Percentiles rank a stretch among this genome's conserved stretches.
phyloP scores from a whole-genome alignment of 2,888 invertebrate species.

The Masnerella sp. region DNA sequence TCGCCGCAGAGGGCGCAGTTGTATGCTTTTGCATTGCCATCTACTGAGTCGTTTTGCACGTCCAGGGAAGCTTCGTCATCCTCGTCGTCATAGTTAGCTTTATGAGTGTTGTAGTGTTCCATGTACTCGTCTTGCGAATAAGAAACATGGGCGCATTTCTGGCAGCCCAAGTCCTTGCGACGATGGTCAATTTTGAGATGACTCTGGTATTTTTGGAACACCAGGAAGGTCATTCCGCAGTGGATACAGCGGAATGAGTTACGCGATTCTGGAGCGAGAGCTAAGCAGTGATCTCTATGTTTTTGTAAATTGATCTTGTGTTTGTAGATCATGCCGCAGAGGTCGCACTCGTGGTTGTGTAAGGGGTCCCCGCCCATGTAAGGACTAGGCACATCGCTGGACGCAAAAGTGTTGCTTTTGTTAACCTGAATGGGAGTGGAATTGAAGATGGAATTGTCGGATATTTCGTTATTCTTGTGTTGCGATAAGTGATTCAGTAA shows the following conservation, averaged over 20 bases:
- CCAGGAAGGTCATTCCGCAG: constrained; percentile 72
- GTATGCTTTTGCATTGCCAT: constrained; percentile 63
- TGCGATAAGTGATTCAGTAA: constrained; percentile 70
- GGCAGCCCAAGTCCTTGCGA: constrained; percentile 77
- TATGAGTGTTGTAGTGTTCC: constrained; percentile 74
- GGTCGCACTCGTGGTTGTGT: constrained; percentile 71
- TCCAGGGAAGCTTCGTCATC: no score
- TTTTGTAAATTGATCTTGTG: constrained; percentile 72
- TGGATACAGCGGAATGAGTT: constrained; percentile 71
- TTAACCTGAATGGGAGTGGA: constrained; percentile 59
- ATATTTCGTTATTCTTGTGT: constrained; percentile 69
- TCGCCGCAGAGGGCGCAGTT: constrained; percentile 83
- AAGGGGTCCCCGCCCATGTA: constrained; percentile 73
- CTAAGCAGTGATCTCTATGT: constrained; percentile 69
- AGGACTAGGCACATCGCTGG: constrained; percentile 61
- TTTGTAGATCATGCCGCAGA: constrained; percentile 76
- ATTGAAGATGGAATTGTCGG: constrained; percentile 49
- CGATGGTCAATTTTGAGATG: constrained; percentile 69
- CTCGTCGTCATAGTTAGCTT: constrained; percentile 20
- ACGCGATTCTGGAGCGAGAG: constrained; percentile 65
- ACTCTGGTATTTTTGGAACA: constrained; percentile 72
- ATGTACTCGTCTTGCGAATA: constrained; percentile 79
- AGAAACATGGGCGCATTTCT: constrained; percentile 79
- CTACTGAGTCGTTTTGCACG: constrained; percentile 13
- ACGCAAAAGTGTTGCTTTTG: constrained; percentile 7